Percentiles rank a stretch among this genome's conserved stretches.
These are phyloP conservation scores for Mormyrops boulengeri DNA, from an alignment of 2,797 vertebrate species.

Conservation along the genomic window DNA sequence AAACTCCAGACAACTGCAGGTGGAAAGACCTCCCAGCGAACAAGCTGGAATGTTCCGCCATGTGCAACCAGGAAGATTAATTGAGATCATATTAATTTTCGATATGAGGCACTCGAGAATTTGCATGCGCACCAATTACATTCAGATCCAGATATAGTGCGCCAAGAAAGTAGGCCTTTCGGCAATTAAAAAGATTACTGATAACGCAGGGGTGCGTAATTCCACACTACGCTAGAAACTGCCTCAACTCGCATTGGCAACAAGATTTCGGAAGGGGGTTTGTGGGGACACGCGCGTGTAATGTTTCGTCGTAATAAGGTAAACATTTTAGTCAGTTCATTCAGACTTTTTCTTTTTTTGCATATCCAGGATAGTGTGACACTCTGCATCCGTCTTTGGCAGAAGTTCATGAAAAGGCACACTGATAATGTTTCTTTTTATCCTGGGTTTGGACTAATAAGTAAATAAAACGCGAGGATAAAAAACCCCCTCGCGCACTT, in stretches of 20 bases:
- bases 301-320: background rate
- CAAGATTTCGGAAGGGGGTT: background rate
- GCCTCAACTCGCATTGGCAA: background rate
- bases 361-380: background rate
- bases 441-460: background rate
- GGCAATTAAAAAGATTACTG: constrained; percentile 17
- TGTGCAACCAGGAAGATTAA: constrained; percentile 19
- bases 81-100: constrained; percentile 23
- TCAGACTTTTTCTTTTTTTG: background rate
- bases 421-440: background rate
- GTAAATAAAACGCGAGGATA: background rate
- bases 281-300: background rate
- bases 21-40: constrained; percentile 11
- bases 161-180: background rate
- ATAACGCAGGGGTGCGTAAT: background rate
- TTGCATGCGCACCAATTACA: constrained; percentile 15
- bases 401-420: background rate
- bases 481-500: background rate
- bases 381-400: background rate
- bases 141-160: constrained; percentile 5
- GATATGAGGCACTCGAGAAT: constrained; percentile 22
- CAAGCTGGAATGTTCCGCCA: constrained; percentile 9
- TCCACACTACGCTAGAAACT: background rate
- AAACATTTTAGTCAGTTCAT: background rate
- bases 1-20: background rate